These are phyloP conservation scores for Xenopus borealis DNA, from an alignment of 2,113 vertebrate genomes.

Conservation along the genomic window DNA sequence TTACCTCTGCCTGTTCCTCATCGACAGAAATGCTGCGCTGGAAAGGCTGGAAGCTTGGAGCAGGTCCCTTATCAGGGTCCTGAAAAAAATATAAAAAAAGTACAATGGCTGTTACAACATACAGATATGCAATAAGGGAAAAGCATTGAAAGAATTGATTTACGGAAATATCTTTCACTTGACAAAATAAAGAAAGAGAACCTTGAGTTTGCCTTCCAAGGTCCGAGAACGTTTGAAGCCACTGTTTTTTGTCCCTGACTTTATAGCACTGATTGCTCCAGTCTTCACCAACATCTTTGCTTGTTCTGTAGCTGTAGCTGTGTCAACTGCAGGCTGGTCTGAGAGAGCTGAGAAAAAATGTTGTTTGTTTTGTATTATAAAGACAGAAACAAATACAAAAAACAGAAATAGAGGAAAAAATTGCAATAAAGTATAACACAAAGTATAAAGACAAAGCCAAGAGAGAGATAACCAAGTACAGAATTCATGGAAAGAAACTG, in stretches of 20 bases:
- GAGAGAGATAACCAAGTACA: not conserved
- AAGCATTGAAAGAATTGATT: too few species aligned
- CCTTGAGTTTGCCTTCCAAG: constrained; percentile 87
- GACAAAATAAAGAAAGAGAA: constrained; percentile 43
- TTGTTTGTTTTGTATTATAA: too few species aligned
- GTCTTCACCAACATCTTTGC: constrained; percentile 91
- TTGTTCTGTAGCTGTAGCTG: constrained; percentile 85
- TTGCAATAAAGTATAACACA: not conserved
- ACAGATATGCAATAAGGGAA: too few species aligned
- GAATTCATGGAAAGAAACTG: not conserved
- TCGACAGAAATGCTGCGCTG: constrained; percentile 86
- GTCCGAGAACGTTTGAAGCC: constrained; percentile 89
- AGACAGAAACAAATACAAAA: not conserved
- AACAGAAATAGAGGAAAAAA: not conserved
- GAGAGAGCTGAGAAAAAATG: constrained; percentile 65
- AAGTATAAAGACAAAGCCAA: not conserved
- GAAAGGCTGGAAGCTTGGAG: constrained; percentile 84
- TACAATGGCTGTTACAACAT: too few species aligned
- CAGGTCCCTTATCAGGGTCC: constrained; percentile 85
- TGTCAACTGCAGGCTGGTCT: constrained; percentile 87
- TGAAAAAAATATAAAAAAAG: constrained; percentile 44
- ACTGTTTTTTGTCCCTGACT: constrained; percentile 88
- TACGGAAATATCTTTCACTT: too few species aligned
- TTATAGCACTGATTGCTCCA: constrained; percentile 89
- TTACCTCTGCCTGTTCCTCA: constrained; percentile 79